Conservation (phyloP, 2,113 vertebrate genomes). For the Cyphomyrus plagiostoma region DNA sequence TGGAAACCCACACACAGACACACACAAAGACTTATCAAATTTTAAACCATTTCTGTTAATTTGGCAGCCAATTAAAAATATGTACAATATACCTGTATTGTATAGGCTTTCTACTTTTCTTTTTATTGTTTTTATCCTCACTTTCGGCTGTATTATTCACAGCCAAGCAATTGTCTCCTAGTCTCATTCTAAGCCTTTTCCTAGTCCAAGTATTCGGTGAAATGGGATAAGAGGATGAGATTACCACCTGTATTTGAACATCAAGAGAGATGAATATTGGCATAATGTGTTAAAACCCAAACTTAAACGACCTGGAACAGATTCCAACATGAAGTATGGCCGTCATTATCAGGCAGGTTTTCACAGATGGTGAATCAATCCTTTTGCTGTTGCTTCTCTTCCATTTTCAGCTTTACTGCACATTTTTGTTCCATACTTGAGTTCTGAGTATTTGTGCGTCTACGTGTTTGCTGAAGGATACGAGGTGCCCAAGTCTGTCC, state of each 20-base stretch:
- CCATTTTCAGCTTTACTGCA: background rate
- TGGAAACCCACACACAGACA: background rate
- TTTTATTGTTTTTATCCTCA: background rate
- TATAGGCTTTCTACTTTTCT: background rate
- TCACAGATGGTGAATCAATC: constrained; percentile 7
- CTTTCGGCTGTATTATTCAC: background rate
- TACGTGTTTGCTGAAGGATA: background rate
- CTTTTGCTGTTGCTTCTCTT: background rate
- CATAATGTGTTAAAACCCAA: constrained; percentile 30
- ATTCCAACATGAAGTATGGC: constrained; percentile 6
- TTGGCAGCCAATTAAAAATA: too few species aligned
- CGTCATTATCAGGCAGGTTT: constrained; percentile 22
- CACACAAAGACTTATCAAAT: background rate
- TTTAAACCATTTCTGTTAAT: background rate
- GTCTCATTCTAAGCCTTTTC: background rate
- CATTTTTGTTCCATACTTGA: background rate
- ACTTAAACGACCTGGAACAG: constrained; percentile 22
- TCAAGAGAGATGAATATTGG: constrained; percentile 22
- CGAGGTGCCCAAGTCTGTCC: background rate
- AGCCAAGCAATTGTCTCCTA: background rate
- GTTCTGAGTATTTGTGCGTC: background rate
- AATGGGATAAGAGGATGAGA: constrained; percentile 17
- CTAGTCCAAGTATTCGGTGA: background rate
- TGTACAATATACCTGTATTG: background rate
- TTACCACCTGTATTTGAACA: constrained; percentile 26